These are phyloP conservation scores for Cottoperca gobio DNA, from an alignment of 2,797 vertebrate species.

Conservation along the genomic window DNA sequence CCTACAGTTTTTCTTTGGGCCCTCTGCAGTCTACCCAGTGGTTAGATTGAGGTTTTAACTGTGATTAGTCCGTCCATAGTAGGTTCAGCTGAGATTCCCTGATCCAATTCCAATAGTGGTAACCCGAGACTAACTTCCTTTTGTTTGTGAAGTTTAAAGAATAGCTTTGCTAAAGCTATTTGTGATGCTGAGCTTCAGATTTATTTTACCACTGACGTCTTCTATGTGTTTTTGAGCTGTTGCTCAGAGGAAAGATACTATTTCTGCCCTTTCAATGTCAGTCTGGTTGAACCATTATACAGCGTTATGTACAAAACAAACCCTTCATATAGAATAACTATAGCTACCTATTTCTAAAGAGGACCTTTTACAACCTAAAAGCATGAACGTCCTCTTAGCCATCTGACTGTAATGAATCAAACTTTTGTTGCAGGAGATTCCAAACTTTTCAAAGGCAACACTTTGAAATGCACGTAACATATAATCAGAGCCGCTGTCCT, in stretches of 20 bases:
- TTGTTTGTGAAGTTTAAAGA: background rate
- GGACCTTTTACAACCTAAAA: background rate
- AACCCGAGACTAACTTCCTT: background rate
- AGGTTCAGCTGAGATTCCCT: too few relatives aligned
- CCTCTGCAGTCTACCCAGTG: too few relatives aligned
- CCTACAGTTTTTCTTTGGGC: too few relatives aligned
- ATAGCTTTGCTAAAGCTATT: background rate
- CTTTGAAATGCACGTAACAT: background rate
- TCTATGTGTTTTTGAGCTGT: background rate
- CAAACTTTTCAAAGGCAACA: too few relatives aligned
- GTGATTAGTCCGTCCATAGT: too few relatives aligned
- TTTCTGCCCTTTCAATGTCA: background rate
- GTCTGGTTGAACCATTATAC: background rate
- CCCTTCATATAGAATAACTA: background rate
- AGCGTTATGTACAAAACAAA: background rate
- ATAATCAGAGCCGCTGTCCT: background rate
- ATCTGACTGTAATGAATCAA: background rate
- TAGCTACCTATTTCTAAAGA: background rate
- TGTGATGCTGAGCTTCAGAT: background rate
- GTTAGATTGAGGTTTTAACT: too few relatives aligned
- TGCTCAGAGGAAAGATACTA: background rate
- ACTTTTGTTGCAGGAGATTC: background rate
- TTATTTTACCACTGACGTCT: background rate
- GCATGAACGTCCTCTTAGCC: background rate
- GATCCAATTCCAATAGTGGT: background rate